Percentiles rank a stretch among this genome's conserved stretches.
Evolutionary conservation across 2,797 vertebrate genomes (phyloP).

Genomic region (Pipistrellus pygmaeus): DNA sequence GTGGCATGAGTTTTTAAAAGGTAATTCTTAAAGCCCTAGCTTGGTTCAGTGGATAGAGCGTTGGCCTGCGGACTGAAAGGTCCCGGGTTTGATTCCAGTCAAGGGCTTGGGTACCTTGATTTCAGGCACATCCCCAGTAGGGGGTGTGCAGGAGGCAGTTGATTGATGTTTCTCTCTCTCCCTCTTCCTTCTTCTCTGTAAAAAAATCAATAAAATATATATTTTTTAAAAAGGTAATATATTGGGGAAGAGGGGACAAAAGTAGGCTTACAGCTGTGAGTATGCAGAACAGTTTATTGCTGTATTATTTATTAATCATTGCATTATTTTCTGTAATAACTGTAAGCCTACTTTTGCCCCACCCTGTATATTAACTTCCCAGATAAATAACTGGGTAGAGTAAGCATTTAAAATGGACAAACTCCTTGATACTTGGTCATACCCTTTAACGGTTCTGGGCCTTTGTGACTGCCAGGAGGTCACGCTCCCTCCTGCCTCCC

Average conservation of each 20-base stretch:
- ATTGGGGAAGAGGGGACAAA: no score
- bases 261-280: not conserved
- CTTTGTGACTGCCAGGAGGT: not conserved
- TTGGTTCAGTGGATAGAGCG: no score
- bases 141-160: no score
- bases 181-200: no score
- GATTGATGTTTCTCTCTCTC: no score
- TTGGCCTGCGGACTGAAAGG: no score
- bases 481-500: fast-evolving
- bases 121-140: no score
- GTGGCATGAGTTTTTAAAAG: fast-evolving
- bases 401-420: not conserved
- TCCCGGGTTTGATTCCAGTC: no score
- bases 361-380: not conserved
- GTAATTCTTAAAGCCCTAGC: not conserved
- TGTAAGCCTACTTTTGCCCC: not conserved
- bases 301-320: no score
- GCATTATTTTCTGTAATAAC: not conserved
- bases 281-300: not conserved
- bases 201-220: no score
- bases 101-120: no score
- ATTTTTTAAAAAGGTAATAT: not conserved
- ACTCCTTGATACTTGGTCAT: not conserved
- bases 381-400: not conserved
- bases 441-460: not conserved